Base-by-base conservation (phyloP, 2,888 invertebrate species). In the Zygogramma bicolorata region DNA sequence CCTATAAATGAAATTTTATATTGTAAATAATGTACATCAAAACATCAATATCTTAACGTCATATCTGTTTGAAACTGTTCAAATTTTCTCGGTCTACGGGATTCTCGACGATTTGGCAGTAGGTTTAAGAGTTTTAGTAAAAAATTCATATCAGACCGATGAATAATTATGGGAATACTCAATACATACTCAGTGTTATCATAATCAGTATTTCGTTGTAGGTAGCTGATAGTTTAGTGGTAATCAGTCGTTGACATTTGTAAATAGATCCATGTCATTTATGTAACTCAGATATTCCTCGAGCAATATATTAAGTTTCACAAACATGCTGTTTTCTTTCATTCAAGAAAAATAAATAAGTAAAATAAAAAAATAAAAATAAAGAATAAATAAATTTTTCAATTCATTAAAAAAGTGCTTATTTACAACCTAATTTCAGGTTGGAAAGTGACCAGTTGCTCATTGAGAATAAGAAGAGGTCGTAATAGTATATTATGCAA, bases 141-240 rank as follows among this genome's bases (percentile, higher is more conserved):
- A 85, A 79, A 83, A 86, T 85, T 86, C 86, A 86, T 86, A 86
- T 86, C 86, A 86, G 84, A 86, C 86, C 84, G 81, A 85, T 86
- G 86, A 86, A 85, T 85, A 86, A 81, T 81, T 81, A 80, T 79
- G 78, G 77, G 81, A 81, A 83, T 84, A 82, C 84, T 79, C 74
- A 77, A 82, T 76, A 82, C 77, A 81, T 80, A 83, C 82, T 80
- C 79, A 81, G 80, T 75, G 75, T 78, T 77, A 78, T 80, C 79
- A 80, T 81, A 81, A 79, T 80, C 78, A 79, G 80, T 80, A 77
- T 79, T 81, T 77, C 79, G 78, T 79, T 82, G 73, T 77, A 73
- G 68, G 62, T 46, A 73, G 68, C 73, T 68, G 67, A 68, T 70
- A 62, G 73, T 42, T 70, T 65, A 77, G 77, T 75, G 71, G 66